Percentiles rank a stretch among this genome's conserved stretches.
Evolutionary conservation across 2,888 invertebrate species (phyloP).

Genomic region (Catotricha subobsoleta): DNA sequence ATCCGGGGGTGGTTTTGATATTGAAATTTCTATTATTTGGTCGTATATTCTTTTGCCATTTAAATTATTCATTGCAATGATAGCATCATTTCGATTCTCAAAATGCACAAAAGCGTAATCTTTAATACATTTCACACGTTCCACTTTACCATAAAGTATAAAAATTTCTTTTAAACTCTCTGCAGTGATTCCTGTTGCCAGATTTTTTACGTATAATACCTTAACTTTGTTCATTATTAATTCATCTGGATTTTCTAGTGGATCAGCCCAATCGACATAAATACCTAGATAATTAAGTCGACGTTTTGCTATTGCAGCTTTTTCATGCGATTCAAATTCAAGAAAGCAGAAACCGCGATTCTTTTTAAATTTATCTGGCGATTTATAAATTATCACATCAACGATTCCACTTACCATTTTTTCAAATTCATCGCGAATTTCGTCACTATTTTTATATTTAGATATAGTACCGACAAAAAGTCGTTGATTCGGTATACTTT

Average conservation of each 20-base stretch:
- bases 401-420: background rate
- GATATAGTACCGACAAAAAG: slow-evolving; percentile 1
- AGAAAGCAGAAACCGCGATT: slow-evolving; percentile 3
- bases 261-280: slow-evolving; percentile 4
- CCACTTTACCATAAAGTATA: background rate
- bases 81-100: background rate
- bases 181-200: background rate
- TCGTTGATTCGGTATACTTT: background rate
- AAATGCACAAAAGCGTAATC: slow-evolving; percentile 1
- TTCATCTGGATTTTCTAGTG: background rate
- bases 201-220: background rate
- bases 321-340: slow-evolving; percentile 1
- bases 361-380: background rate
- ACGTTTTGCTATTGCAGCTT: background rate
- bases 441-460: background rate
- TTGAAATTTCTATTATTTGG: background rate
- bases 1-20: slow-evolving; percentile 2
- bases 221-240: background rate
- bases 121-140: slow-evolving; percentile 2
- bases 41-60: background rate
- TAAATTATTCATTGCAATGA: slow-evolving; percentile 1
- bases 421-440: background rate
- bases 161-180: background rate
- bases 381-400: background rate
- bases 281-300: background rate